Evolutionary conservation across 2,888 invertebrate species (phyloP).

Genomic region (Escarpia spicata): DNA sequence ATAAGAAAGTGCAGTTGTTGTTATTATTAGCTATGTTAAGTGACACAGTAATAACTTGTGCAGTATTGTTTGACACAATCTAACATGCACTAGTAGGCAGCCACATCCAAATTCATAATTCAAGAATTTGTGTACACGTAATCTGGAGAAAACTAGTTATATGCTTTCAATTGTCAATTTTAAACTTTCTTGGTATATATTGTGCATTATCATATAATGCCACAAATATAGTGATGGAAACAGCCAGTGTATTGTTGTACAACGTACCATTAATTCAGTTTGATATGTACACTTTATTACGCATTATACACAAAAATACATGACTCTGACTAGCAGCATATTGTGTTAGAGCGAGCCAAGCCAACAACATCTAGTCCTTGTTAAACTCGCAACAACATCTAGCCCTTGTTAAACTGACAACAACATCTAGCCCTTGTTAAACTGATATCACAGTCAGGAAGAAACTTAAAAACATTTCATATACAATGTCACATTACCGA

Average conservation of each 20-base stretch:
- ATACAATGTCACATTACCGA: neutral
- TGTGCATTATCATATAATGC: neutral
- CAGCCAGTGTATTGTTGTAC: neutral
- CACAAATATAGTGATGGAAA: neutral
- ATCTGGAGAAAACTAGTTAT: neutral
- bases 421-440: neutral
- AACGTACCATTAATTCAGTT: neutral
- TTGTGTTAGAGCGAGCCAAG: neutral
- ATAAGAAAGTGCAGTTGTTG: no score
- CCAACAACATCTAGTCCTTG: neutral
- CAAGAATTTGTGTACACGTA: neutral
- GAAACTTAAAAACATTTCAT: neutral
- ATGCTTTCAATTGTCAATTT: neutral
- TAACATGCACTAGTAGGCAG: neutral
- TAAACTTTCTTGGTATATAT: neutral
- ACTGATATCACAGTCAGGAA: neutral
- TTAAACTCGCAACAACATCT: neutral
- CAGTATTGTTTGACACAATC: neutral
- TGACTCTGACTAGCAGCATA: neutral
- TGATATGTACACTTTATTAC: slow-evolving; percentile 9
- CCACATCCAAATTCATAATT: slow-evolving; percentile 8
- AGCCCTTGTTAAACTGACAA: neutral
- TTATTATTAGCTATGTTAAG: no score
- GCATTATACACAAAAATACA: neutral
- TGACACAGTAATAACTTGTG: no score